These are phyloP conservation scores for Icerya purchasi DNA, from an alignment of 2,888 invertebrate species.

Conservation along the genomic window DNA sequence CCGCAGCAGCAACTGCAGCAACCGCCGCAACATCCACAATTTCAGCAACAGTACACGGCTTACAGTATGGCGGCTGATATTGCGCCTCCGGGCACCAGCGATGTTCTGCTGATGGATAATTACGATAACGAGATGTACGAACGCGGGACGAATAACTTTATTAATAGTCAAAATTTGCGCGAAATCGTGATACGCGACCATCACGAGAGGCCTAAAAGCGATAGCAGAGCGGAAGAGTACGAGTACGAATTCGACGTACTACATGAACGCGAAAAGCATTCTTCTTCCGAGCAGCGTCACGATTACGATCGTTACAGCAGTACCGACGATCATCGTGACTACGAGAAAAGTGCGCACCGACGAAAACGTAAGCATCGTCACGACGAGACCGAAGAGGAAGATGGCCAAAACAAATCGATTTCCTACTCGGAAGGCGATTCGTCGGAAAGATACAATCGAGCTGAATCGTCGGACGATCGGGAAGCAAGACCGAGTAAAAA, in stretches of 20 bases:
- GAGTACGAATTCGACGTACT: background rate
- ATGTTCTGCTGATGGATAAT: background rate
- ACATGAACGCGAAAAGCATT: background rate
- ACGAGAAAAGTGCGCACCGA: background rate
- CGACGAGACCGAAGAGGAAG: no score
- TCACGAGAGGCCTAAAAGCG: background rate
- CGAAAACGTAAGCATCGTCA: background rate
- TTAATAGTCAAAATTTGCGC: background rate
- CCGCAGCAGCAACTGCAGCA: background rate
- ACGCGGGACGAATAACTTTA: background rate
- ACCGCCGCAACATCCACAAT: background rate
- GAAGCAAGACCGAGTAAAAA: background rate
- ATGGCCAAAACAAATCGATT: background rate
- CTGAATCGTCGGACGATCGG: background rate
- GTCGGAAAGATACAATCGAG: background rate
- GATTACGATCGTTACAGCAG: background rate
- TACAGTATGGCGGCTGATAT: background rate
- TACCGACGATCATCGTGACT: background rate
- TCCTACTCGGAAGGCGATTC: background rate
- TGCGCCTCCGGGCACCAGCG: background rate
- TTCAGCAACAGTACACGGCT: background rate
- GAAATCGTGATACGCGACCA: background rate
- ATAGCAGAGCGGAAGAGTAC: background rate
- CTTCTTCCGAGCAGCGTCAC: background rate
- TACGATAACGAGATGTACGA: background rate